These are phyloP conservation scores for Callinectes sapidus DNA, from an alignment of 2,888 invertebrate species.

Conservation along the genomic window DNA sequence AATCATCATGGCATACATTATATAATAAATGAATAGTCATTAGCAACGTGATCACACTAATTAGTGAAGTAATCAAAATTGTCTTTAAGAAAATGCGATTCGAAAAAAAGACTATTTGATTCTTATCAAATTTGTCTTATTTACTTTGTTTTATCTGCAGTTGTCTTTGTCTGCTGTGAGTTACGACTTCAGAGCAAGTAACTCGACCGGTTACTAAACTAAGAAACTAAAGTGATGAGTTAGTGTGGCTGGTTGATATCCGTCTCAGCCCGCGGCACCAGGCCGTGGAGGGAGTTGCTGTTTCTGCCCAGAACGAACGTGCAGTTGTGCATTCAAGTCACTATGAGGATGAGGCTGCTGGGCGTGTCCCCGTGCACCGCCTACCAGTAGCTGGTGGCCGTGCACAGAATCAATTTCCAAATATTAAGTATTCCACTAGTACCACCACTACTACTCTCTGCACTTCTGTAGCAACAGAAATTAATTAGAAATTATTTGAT, in stretches of 20 bases:
- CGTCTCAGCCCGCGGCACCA: neutral
- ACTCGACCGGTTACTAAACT: neutral
- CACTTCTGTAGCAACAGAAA: neutral
- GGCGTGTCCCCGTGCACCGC: constrained; percentile 14
- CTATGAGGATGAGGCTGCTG: neutral
- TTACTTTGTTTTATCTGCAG: too few relatives aligned
- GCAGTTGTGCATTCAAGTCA: constrained; percentile 13
- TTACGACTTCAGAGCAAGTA: neutral
- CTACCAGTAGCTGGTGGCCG: neutral
- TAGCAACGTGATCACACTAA: neutral
- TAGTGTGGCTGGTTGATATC: neutral
- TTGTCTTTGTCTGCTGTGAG: too few relatives aligned
- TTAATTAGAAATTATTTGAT: neutral
- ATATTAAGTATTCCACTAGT: neutral
- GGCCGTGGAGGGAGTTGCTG: neutral
- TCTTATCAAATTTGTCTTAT: neutral
- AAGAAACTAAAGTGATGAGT: neutral
- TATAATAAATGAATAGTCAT: neutral
- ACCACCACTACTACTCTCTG: neutral
- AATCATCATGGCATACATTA: neutral
- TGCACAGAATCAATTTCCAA: neutral
- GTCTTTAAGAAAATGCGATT: neutral
- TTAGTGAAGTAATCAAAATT: neutral
- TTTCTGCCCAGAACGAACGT: neutral
- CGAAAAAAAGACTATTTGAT: neutral